Evolutionary conservation across 2,113 vertebrate species (phyloP).

Genomic region (Pituophis catenifer): DNA sequence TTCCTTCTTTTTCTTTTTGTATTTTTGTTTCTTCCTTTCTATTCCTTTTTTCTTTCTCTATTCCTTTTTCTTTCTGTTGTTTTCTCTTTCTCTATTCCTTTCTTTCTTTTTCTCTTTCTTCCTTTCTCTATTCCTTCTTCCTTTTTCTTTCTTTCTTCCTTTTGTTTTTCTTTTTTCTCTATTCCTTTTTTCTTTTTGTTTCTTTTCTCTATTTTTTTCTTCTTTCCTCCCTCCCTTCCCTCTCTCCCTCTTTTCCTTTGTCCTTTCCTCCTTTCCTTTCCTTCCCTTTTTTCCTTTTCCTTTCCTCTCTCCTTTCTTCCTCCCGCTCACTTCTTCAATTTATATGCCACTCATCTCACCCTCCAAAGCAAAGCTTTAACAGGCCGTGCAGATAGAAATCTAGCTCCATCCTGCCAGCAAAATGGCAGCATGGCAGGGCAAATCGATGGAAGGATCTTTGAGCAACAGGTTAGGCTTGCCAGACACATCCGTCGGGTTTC

Average conservation of each 20-base stretch:
- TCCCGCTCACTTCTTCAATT: background rate
- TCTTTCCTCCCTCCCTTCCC: background rate
- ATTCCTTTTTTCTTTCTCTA: too few relatives aligned
- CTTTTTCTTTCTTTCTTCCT: background rate
- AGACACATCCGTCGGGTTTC: background rate
- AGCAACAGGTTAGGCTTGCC: background rate
- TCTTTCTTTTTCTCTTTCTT: background rate
- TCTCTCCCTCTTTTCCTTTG: background rate
- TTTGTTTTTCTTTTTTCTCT: too few relatives aligned
- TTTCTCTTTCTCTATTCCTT: too few relatives aligned
- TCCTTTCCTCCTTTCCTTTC: too few relatives aligned
- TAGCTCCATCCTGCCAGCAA: background rate
- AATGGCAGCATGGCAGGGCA: background rate
- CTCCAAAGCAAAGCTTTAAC: background rate
- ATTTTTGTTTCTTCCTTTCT: background rate
- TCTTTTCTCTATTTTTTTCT: too few relatives aligned
- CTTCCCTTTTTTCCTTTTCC: too few relatives aligned
- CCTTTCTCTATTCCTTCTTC: too few relatives aligned
- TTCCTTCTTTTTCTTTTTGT: too few relatives aligned
- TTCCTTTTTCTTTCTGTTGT: too few relatives aligned
- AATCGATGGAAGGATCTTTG: background rate
- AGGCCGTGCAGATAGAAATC: background rate
- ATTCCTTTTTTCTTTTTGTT: too few relatives aligned
- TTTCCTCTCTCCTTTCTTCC: background rate
- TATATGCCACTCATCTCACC: background rate